Evolutionary conservation across 2,797 vertebrate species (phyloP), one percentile per base, ranked within the genome.

Genomic region (Rhodeus uyekii): DNA sequence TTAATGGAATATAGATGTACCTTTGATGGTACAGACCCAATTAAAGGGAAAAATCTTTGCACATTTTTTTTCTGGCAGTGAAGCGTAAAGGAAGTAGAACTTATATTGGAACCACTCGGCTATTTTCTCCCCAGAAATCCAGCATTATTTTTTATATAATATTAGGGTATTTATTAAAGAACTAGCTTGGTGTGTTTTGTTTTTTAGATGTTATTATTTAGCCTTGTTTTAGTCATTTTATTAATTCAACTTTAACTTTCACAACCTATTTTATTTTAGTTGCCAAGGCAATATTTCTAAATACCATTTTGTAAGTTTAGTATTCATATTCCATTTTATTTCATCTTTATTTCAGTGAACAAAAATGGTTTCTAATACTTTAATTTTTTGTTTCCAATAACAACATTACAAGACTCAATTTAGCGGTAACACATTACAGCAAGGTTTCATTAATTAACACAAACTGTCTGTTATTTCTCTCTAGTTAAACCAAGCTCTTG

Each of bases 401-500:
- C 4, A 14, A 68, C 34, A 39, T 2, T 29, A 44, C 7, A 44
- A 0, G 1, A 29, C 63, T 65, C 22, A 18, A 48, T 48, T 6
- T 24, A 55, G 19, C 2, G 8, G 48, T 50, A 50, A 55, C n/a
- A 55, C 10, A 12, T 24, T 24, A 12, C 22, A 53, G 10, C 1
- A 53, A 53, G 22, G 22, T 55, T 53, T 53, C 4, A 55, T 24
- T 12, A 12, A 4, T 24, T 55, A 12, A 42, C 39, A 13, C 13
- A 60, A 65, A 60, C 22, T 13, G 8, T 19, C n/a, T 75, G 53
- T 32, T 9, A 39, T 27, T 73, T 53, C 36, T 29, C 48, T 80
- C 36, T 48, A 76, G 63, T 64, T 46, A 42, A 14, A 64, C 55
- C 73, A 83, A 44, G 76, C 22, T 38, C 60, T 76, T 29, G 75